A percentile compares a stretch with the other conserved stretches of the same genome.
phyloP scores from a whole-genome alignment of 2,113 vertebrate species.

The Orientallactaga bullata region DNA sequence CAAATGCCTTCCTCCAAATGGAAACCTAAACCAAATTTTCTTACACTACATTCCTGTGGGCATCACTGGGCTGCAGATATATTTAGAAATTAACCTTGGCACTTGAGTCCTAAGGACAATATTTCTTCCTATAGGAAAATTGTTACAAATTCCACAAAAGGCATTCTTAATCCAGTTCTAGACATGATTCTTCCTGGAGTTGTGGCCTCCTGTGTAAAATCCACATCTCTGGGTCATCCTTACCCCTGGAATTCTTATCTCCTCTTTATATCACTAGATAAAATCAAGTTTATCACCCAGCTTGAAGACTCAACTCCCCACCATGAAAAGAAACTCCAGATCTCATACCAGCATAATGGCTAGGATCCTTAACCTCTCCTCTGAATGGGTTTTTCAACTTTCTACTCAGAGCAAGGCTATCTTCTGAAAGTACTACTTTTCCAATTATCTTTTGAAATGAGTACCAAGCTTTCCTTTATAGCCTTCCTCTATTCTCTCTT shows the following conservation, averaged over 20 bases:
- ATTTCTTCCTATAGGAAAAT: not conserved
- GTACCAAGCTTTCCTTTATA: not conserved
- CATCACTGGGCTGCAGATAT: not conserved
- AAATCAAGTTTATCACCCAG: not conserved
- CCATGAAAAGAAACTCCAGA: not conserved
- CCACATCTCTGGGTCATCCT: not conserved
- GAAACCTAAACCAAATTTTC: slow-evolving; percentile 19
- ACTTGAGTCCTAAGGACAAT: not conserved
- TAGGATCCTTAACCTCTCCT: not conserved
- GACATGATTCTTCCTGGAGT: not conserved
- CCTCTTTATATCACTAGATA: not conserved
- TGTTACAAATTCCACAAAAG: slow-evolving; percentile 8
- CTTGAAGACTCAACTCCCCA: not conserved
- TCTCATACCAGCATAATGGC: not conserved
- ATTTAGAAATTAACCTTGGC: slow-evolving; percentile 44
- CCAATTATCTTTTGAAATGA: not conserved
- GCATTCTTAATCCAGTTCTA: not conserved
- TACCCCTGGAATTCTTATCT: not conserved
- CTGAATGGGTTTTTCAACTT: not conserved
- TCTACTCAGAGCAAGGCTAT: not conserved
- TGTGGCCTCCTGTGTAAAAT: not conserved
- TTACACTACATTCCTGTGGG: not conserved
- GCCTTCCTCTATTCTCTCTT: too few relatives aligned
- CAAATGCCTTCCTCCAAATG: not conserved
- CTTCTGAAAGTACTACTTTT: not conserved